Base-by-base conservation (phyloP, 2,888 invertebrate genomes). In the Monopis laevigella region DNA sequence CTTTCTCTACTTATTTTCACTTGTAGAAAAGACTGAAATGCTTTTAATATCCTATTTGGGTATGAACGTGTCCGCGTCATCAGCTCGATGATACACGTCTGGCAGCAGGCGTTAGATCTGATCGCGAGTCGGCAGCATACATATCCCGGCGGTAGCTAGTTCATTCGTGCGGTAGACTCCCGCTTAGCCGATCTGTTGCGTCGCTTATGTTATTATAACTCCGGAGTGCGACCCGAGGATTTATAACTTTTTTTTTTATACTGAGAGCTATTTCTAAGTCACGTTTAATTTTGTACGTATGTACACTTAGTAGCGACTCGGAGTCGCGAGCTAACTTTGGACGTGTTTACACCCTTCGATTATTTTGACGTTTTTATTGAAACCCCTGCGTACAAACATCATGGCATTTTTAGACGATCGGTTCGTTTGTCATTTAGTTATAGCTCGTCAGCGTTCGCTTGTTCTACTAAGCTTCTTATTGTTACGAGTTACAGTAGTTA, bases 181-280 rank as follows among this genome's bases (percentile, higher is more conserved):
- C 69, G 78, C 78, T 80, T 80, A 69, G 80, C 74, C 78, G 72
- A 78, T 71, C 69, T 77, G 75, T 78, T 69, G 59, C 72, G 78
- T 80, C 75, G 77, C 75, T 78, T 78, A 75, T 71, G 68, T 77
- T 74, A 68, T 75, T 41, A 39, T 75, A n/a, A 73, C 60, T 72
- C 59, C 62, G 73, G 72, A 77, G 78, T 78, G 77, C 78, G 78
- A 78, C 78, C 78, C 78, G 78, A 78, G 78, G 77, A 80, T 78
- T 78, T 78, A n/a, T 78, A 80, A 80, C 75, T 59, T 71, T 77
- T 65, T 30, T 38, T 42, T 30, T 70, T 67, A 71, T 65, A 63
- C 78, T 77, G 78, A 75, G 80, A 78, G 80, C 80, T 80, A 80
- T 78, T 78, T 68, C 80, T 80, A 77, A 78, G 77, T 80, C 78